These are phyloP conservation scores for Pterocles gutturalis DNA, from an alignment of 2,113 vertebrate genomes.

Conservation along the genomic window DNA sequence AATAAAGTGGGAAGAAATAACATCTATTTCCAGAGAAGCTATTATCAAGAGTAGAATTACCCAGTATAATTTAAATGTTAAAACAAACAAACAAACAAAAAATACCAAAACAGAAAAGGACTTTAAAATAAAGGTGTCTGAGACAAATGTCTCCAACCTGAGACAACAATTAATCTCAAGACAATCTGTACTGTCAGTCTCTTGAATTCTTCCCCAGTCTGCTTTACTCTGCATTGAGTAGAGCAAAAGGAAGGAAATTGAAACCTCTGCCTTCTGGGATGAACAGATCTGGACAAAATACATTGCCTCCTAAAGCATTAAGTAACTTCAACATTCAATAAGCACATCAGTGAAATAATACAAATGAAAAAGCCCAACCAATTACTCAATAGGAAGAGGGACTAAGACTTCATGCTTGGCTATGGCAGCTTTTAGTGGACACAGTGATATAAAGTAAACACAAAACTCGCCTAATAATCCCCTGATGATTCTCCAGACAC, in stretches of 20 bases:
- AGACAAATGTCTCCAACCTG: slow-evolving; percentile 6
- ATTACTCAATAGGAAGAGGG: background rate
- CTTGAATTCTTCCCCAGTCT: background rate
- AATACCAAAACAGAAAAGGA: background rate
- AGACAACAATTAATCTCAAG: slow-evolving; percentile 11
- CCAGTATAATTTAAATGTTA: slow-evolving; percentile 26
- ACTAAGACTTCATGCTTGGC: background rate
- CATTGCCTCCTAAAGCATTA: background rate
- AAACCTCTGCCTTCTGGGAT: slow-evolving; percentile 1
- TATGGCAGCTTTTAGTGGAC: background rate
- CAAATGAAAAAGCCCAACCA: background rate
- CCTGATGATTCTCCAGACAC: background rate
- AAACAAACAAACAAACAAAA: background rate
- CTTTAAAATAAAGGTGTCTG: slow-evolving; percentile 19
- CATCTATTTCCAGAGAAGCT: slow-evolving; percentile 36
- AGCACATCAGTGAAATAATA: background rate
- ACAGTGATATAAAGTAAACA: background rate
- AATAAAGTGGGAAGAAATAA: slow-evolving; percentile 13
- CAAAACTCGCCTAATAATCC: background rate
- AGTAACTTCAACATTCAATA: slow-evolving; percentile 11
- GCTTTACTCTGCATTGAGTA: background rate
- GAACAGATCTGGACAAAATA: slow-evolving; percentile 10
- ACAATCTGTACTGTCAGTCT: background rate
- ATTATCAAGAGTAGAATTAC: slow-evolving; percentile 13
- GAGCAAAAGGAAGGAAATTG: background rate